A percentile compares a stretch with the other conserved stretches of the same genome.
These are phyloP conservation scores for Cephus pulcher DNA, from an alignment of 2,888 invertebrate genomes.

Conservation along the genomic window DNA sequence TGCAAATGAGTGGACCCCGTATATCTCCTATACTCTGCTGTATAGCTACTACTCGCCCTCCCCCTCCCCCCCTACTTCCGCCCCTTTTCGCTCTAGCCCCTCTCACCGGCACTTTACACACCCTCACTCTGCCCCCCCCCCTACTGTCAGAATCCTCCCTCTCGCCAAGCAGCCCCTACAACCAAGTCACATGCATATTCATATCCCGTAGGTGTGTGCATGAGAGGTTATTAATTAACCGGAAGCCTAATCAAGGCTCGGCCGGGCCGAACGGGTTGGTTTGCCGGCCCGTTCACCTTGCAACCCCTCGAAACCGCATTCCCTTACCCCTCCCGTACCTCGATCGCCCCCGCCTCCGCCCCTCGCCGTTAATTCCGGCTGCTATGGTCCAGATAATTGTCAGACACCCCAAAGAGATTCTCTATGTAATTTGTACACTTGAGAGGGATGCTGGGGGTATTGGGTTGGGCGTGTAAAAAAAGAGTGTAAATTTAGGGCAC, in stretches of 20 bases:
- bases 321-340: background rate
- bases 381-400: background rate
- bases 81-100: slow-evolving; percentile 4
- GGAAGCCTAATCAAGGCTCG: slow-evolving; percentile 71
- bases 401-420: background rate
- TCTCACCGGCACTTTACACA: slow-evolving; percentile 11
- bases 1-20: slow-evolving; percentile 60
- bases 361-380: background rate
- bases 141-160: slow-evolving; percentile 52
- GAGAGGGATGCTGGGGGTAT: background rate
- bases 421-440: background rate
- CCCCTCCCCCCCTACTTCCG: slow-evolving; percentile 3
- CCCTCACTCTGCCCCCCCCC: slow-evolving; percentile 17
- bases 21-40: background rate
- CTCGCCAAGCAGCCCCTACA: slow-evolving; percentile 17
- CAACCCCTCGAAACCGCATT: slow-evolving; percentile 4
- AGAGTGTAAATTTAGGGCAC: background rate
- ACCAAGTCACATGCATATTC: slow-evolving; percentile 57
- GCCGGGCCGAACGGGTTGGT: slow-evolving; percentile 21
- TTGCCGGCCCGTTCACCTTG: slow-evolving; percentile 8
- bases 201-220: slow-evolving; percentile 60
- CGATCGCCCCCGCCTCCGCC: background rate
- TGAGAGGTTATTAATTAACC: slow-evolving; percentile 71
- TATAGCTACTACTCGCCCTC: background rate
- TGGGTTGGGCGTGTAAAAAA: too few species aligned